Conservation (phyloP, 2,888 invertebrate genomes). For the Hecatera dysodea region DNA sequence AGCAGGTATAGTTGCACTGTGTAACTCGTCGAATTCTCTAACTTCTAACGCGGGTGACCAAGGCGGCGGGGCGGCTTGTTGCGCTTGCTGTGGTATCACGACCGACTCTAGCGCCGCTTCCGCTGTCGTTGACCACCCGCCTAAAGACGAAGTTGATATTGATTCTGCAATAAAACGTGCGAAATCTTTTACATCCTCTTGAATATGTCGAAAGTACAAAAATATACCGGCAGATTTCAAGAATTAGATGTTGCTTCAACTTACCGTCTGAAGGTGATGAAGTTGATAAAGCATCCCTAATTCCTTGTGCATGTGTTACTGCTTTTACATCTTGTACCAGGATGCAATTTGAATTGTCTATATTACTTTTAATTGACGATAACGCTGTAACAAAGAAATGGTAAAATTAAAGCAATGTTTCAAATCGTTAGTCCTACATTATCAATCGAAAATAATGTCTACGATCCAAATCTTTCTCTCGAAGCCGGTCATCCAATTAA, state of each 20-base stretch:
- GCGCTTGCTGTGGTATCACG: conserved; percentile 92
- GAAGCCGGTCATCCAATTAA: conserved; percentile 81
- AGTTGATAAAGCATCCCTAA: conserved; percentile 93
- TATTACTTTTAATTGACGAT: conserved; percentile 97
- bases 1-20: conserved; percentile 96
- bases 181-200: conserved; percentile 40
- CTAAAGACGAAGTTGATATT: conserved; percentile 88
- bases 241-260: conserved; percentile 32
- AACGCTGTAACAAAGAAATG: conserved; percentile 93
- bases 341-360: conserved; percentile 97
- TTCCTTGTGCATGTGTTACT: conserved; percentile 96
- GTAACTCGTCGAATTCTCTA: conserved; percentile 95
- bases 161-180: conserved; percentile 91
- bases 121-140: conserved; percentile 89
- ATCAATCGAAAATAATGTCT: conserved; percentile 67
- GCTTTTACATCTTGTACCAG: conserved; percentile 97
- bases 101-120: conserved; percentile 90
- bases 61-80: conserved; percentile 94
- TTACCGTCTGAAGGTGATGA: conserved; percentile 88
- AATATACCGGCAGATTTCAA: not conserved
- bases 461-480: conserved; percentile 75
- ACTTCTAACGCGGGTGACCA: conserved; percentile 95
- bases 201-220: conserved; percentile 8
- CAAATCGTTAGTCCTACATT: conserved; percentile 38
- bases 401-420: conserved; percentile 37